Base-by-base conservation (phyloP, 2,888 invertebrate species). In the Aphidius colemani region DNA sequence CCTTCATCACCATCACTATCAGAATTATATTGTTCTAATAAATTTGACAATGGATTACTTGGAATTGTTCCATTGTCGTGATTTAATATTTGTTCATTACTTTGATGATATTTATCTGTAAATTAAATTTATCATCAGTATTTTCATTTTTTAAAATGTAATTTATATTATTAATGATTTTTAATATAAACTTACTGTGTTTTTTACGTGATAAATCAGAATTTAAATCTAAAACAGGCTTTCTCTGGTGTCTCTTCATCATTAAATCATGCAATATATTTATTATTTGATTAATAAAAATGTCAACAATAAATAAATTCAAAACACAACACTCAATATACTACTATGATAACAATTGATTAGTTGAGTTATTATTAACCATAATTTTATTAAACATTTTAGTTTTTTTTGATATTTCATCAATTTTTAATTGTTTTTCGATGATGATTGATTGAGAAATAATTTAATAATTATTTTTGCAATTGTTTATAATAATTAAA, bases 21-120 rank as follows among this genome's bases (percentile, higher is more conserved):
- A 0, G 80, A 80, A 70, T 81, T 78, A 56, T 81, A 81, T 40
- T 81, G 79, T n/a, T 79, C 79, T 56, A 79, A 65, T 61, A 80
- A 69, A 67, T 76, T 78, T 44, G 75, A 73, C 53, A 81, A 63
- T 0, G 81, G 77, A 69, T 81, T 81, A 55, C 70, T 76, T 4
- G 75, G 73, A 40, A 70, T 68, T 63, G 74, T 0, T 30, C 30
- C 30, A 30, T 30, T 30, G 5, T 30, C 77, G 66, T 75, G 30
- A 30, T 30, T 30, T 30, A 30, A 30, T 30, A 30, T 30, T 30
- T 30, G 30, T 30, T 30, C 60, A 45, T 50, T 60, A 4, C 50
- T 57, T 43, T 60, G 18, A 45, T 5, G 9, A 51, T 45, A 53
- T 5, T 48, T 41, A 10, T 10, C 59, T 57, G n/a, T n/a, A 57